Evolutionary conservation across 2,113 vertebrate genomes (phyloP).

Genomic region (Ictalurus punctatus): DNA sequence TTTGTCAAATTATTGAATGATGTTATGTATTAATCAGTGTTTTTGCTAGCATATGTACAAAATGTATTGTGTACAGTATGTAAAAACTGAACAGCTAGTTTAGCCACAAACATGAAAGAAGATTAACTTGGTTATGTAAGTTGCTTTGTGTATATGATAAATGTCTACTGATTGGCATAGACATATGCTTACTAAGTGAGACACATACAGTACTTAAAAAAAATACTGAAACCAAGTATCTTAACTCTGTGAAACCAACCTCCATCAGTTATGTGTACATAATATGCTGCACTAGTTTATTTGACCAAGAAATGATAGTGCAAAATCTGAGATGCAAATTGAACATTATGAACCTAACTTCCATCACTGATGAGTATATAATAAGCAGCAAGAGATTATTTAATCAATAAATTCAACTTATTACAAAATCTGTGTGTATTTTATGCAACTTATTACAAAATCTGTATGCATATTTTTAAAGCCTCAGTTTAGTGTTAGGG

Average conservation of each 20-base stretch:
- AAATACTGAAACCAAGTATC: background rate
- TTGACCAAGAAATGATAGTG: background rate
- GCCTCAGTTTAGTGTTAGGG: background rate
- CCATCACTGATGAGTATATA: background rate
- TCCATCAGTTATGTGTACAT: background rate
- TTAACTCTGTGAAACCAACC: background rate
- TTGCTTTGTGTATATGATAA: background rate
- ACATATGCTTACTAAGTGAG: background rate
- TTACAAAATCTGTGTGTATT: background rate
- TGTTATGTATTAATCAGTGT: background rate
- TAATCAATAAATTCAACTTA: background rate
- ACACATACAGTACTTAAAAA: background rate
- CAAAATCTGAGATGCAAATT: background rate
- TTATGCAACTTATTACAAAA: background rate
- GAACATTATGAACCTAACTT: background rate
- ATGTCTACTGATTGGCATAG: background rate
- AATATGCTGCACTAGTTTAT: background rate
- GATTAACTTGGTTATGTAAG: background rate
- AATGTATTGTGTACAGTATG: background rate
- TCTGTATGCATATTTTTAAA: background rate
- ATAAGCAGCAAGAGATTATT: background rate
- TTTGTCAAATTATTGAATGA: background rate
- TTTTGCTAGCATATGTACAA: background rate
- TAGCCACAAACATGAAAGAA: background rate
- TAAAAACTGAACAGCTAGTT: background rate